Percentiles rank a stretch among this genome's conserved stretches.
Conservation (phyloP, 2,113 vertebrate species). For the Tachysurus fulvidraco region DNA sequence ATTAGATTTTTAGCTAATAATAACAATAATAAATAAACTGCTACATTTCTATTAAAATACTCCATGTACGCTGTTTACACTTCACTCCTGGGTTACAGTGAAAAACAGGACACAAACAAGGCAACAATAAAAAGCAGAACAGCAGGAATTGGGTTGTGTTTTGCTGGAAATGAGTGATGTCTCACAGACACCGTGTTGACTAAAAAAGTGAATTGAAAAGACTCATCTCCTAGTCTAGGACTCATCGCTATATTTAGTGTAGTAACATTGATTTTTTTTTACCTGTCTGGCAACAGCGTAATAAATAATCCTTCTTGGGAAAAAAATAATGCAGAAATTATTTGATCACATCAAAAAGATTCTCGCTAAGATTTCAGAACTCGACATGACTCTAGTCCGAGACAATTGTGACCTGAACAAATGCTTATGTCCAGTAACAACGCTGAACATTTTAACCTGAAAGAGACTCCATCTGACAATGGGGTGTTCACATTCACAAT, state of each 20-base stretch:
- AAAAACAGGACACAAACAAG: not conserved
- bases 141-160: not conserved
- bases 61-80: not conserved
- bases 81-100: not conserved
- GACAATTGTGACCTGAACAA: not conserved
- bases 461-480: too few species aligned
- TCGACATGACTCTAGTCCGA: not conserved
- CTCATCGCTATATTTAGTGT: not conserved
- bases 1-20: not conserved
- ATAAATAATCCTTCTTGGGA: conserved; percentile 8
- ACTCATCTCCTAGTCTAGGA: not conserved
- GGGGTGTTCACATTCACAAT: not conserved
- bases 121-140: not conserved
- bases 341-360: not conserved
- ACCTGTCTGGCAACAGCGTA: not conserved
- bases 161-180: not conserved
- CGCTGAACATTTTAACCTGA: not conserved
- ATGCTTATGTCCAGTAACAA: not conserved
- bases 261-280: not conserved
- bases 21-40: not conserved
- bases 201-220: not conserved
- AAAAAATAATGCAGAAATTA: conserved; percentile 21
- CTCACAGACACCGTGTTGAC: not conserved
- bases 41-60: not conserved
- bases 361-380: not conserved